Base-by-base conservation (phyloP, 2,797 vertebrate genomes). In the Numenius phaeopus region DNA sequence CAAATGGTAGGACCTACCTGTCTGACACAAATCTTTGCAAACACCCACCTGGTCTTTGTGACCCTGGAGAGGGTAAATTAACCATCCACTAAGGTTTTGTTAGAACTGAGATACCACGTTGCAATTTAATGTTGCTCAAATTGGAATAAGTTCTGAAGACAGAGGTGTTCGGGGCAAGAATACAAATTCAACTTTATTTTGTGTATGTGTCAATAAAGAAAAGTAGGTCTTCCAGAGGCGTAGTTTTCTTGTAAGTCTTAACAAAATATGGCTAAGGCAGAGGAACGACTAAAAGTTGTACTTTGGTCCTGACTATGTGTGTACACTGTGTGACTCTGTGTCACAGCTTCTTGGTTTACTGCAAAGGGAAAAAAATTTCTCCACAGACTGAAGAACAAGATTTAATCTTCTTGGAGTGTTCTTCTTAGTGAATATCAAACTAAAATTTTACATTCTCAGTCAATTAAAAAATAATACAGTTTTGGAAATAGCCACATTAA, bases 261-360 rank as follows among this genome's bases (percentile, higher is more conserved):
- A 61, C 39, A 87, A 75, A 21, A 21, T 14, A 17, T 66, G 34
- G 21, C 30, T 73, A 66, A 84, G 9, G 14, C 17, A 87, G 37
- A 78, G 9, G 55, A 64, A 46, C 55, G 1, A 67, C 7, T 57
- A 12, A 70, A 95, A 94, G 19, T 16, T 39, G 4, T 46, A 32
- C 2, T 55, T 64, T 75, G 14, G 37, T 55, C 30, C 46, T 76
- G 9, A n/a, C 47, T 86, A 72, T 81, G 30, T 92, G 58, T 46
- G 9, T 37, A 86, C 42, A 32, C 32, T 72, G 5, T 82, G 37
- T 67, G 82, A 50, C 67, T 79, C 16, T 14, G 7, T 72, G 80
- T 50, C 59, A 70, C 49, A 94, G 29, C 40, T 82, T 75, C 70
- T 87, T 83, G 66, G 37, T n/a, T 80, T 65, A 70, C 20, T 57